Base-by-base conservation (phyloP, 1,140 invertebrate genomes). In the Chrysopa pallens region DNA sequence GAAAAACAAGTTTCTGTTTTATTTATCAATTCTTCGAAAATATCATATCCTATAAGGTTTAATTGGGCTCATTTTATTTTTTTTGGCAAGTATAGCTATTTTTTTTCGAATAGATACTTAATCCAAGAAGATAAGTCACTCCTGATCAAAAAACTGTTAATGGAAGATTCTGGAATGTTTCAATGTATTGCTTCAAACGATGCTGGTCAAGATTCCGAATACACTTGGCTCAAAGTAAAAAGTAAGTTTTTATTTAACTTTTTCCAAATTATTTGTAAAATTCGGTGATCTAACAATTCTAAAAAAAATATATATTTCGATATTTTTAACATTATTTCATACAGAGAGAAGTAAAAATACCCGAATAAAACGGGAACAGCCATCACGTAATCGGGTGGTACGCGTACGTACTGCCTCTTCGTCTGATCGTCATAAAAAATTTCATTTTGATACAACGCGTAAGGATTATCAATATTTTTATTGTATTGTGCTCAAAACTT, bases 191-290 rank as follows among this genome's bases (percentile, higher is more conserved):
- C 88, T 0, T 69, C 64, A 29, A 95, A 93, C 56, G 74, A 80
- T 51, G 92, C 84, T 2, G 93, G 93, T 8, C 83, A 92, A 60
- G 78, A 80, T 14, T 90, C 84, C 7, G 77, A 79, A 41, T 84
- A 83, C 47, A 90, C 88, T 5, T 95, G 89, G 88, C 68, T 97
- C 7, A 81, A 84, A 69, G 89, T 93, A 29, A 94, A 93, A 78
- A 93, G 91, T 94, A 74, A 85, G 86, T 81, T 54, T 51, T 38
- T 9, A 27, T 40, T 11, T n/a, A 15, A 27, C 29, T 9, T 27
- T 2, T 14, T 14, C 9, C 37, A 3, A 4, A 11, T 33, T 11
- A 33, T 33, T 11, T 33, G n/a, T 33, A 33, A 11, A 11, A 11
- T 12, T 33, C 2, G 31, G n/a, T 33, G 31, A 6, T 33, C 31